Evolutionary conservation across 1,140 invertebrate genomes (phyloP).

Genomic region (Diachasma alloeum): DNA sequence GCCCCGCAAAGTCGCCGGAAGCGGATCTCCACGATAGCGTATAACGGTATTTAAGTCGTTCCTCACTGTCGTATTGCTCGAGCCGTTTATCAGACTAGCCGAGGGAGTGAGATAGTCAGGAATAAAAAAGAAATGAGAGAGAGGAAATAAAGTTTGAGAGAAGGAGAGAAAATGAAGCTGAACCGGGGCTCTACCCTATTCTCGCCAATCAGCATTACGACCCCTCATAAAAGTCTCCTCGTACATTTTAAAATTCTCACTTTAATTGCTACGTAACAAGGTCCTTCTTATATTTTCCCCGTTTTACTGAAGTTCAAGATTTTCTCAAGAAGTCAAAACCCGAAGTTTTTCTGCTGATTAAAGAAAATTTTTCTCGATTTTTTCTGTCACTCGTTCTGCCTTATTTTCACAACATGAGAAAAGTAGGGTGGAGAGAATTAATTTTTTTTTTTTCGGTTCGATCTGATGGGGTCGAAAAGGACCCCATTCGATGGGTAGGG

Average conservation of each 20-base stretch:
- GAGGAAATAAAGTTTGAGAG: neutral
- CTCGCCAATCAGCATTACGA: constrained; percentile 13
- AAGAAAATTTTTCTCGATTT: too few relatives aligned
- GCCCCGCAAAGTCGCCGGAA: neutral
- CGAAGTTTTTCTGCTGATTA: too few relatives aligned
- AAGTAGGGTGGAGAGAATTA: too few relatives aligned
- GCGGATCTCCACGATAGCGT: constrained; percentile 9
- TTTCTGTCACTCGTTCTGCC: too few relatives aligned
- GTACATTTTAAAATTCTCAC: constrained; percentile 11
- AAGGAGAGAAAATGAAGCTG: neutral
- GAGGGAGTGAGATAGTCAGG: neutral
- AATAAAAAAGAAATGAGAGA: constrained; percentile 23
- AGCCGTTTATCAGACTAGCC: constrained; percentile 7
- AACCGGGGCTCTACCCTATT: neutral
- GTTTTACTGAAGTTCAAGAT: too few relatives aligned
- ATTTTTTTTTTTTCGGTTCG: too few relatives aligned
- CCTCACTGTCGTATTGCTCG: constrained; percentile 1
- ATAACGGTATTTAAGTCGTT: constrained; percentile 10
- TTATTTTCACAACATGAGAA: too few relatives aligned
- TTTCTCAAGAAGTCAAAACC: too few relatives aligned
- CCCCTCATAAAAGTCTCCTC: constrained; percentile 17
- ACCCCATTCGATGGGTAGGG: too few relatives aligned
- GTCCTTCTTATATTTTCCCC: neutral
- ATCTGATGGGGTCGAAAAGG: too few relatives aligned
- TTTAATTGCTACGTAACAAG: constrained; percentile 20